Percentiles rank a stretch among this genome's conserved stretches.
Conservation (phyloP, 2,113 vertebrate species). For the Crotalus viridis region DNA sequence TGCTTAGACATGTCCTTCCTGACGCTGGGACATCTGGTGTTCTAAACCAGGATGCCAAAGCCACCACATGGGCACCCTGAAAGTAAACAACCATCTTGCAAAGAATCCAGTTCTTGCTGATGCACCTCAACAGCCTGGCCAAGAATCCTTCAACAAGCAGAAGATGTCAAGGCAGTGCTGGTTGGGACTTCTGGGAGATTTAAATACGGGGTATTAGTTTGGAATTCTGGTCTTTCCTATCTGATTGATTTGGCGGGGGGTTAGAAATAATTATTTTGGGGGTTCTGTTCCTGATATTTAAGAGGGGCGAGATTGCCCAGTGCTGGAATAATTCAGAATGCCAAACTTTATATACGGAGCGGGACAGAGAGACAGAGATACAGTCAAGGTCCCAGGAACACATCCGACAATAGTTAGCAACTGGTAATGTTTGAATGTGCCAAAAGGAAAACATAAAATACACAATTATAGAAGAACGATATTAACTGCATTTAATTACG, state of each 20-base stretch:
- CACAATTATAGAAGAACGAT: neutral
- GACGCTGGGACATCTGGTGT: neutral
- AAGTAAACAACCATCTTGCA: neutral
- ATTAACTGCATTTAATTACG: neutral
- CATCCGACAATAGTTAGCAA: neutral
- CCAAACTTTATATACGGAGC: neutral
- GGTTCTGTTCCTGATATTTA: neutral
- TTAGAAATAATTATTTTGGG: neutral
- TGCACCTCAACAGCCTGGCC: neutral
- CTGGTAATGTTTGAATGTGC: neutral
- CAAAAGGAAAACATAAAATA: neutral
- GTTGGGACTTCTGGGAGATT: neutral
- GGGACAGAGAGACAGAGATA: neutral
- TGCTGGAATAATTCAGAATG: neutral
- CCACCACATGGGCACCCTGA: neutral
- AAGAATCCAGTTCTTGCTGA: neutral
- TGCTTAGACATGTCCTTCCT: constrained; percentile 14
- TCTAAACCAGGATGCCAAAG: neutral
- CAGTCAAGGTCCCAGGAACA: neutral
- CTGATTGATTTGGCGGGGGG: no score
- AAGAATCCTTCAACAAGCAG: neutral
- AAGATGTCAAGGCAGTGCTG: neutral
- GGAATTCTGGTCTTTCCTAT: neutral
- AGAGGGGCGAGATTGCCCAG: neutral
- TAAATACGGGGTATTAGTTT: neutral